Evolutionary conservation across 1,140 invertebrate species (phyloP).

Genomic region (Anoplophora glabripennis): DNA sequence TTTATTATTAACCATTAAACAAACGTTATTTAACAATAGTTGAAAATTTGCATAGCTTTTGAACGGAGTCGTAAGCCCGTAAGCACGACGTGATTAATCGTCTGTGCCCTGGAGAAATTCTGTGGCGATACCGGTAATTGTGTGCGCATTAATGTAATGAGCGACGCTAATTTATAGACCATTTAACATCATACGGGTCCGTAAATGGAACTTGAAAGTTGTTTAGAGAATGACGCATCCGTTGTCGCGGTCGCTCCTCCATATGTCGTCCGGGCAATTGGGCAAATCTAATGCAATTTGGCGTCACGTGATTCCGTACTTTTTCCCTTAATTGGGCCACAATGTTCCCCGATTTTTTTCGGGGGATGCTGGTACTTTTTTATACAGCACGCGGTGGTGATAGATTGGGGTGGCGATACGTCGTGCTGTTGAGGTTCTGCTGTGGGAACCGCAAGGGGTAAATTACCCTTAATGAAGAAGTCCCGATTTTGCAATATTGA

Average conservation of each 20-base stretch:
- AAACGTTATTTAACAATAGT: too few relatives aligned
- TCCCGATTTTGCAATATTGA: too few relatives aligned
- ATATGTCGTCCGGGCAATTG: conserved; percentile 6
- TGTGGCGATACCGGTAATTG: not conserved
- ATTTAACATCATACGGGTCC: conserved; percentile 7
- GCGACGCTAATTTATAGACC: conserved; percentile 9
- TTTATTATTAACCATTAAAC: too few relatives aligned
- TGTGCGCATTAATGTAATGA: not conserved
- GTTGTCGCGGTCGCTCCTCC: not conserved
- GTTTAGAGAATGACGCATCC: conserved; percentile 7
- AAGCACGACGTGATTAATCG: too few relatives aligned
- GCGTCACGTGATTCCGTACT: not conserved
- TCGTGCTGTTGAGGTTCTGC: too few relatives aligned
- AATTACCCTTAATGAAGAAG: too few relatives aligned
- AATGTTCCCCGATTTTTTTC: conserved; percentile 7
- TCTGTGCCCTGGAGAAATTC: not conserved
- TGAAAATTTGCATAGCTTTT: too few relatives aligned
- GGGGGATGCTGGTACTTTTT: not conserved
- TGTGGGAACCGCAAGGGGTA: too few relatives aligned
- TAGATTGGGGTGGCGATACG: not conserved
- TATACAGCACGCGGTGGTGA: not conserved
- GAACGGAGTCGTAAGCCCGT: too few relatives aligned
- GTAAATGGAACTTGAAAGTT: not conserved
- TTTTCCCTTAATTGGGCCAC: conserved; percentile 2
- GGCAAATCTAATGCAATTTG: conserved; percentile 9